Evolutionary conservation across 2,113 vertebrate genomes (phyloP).

Genomic region (Gnathonemus echidnorhynchus): DNA sequence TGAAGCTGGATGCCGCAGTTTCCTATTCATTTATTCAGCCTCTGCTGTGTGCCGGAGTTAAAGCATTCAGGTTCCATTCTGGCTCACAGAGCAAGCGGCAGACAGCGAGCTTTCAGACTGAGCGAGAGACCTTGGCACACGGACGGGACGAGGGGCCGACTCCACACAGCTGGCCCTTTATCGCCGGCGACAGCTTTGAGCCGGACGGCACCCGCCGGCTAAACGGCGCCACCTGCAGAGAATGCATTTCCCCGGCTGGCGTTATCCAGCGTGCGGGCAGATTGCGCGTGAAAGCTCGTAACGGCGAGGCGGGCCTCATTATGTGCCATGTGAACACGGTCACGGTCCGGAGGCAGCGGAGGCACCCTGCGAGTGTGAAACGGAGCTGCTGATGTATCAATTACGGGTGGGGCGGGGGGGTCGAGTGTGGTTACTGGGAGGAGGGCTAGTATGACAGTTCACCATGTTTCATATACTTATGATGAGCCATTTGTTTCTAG

Average conservation of each 20-base stretch:
- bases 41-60: not conserved
- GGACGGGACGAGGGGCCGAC: not conserved
- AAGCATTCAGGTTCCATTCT: not conserved
- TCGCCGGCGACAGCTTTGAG: conserved; percentile 21
- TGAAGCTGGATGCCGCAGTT: not conserved
- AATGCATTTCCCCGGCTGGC: conserved; percentile 25
- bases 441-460: not conserved
- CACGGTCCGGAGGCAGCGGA: not conserved
- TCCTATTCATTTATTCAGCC: not conserved
- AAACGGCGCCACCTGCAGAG: conserved; percentile 37
- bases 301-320: not conserved
- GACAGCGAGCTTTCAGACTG: not conserved
- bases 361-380: not conserved
- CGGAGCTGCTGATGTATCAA: not conserved
- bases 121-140: not conserved
- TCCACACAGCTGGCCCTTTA: not conserved
- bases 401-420: not conserved
- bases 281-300: not conserved
- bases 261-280: not conserved
- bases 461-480: not conserved
- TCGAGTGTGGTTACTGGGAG: not conserved
- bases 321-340: not conserved
- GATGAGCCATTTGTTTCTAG: not conserved
- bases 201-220: conserved; percentile 31
- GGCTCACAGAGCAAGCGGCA: not conserved